These are phyloP conservation scores for Catocala sponsa DNA, from an alignment of 2,888 invertebrate species.

Conservation along the genomic window DNA sequence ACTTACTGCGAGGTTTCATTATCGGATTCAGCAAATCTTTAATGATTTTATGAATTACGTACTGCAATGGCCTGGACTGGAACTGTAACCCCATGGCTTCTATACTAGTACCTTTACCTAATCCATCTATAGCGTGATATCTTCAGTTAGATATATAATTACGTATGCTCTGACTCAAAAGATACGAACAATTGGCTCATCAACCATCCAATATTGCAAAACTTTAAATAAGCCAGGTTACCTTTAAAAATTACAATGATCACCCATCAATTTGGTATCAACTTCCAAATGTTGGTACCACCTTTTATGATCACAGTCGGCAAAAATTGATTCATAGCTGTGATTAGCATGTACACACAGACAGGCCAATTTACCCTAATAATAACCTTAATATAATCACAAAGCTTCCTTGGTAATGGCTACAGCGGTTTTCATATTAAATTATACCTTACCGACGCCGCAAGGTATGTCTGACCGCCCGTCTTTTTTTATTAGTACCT, in stretches of 20 bases:
- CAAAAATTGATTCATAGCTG: slow-evolving; percentile 42
- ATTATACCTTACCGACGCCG: slow-evolving; percentile 51
- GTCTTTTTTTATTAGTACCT: slow-evolving; percentile 56
- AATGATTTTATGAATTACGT: no score
- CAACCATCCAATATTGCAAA: no score
- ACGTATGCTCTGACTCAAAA: no score
- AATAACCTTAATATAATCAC: slow-evolving; percentile 54
- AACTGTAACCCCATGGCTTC: no score
- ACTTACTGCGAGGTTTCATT: no score
- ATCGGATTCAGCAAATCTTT: no score
- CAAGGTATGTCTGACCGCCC: slow-evolving; percentile 42
- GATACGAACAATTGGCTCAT: no score
- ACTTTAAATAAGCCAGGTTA: no score
- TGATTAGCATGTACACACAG: slow-evolving; percentile 44
- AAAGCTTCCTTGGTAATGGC: slow-evolving; percentile 46
- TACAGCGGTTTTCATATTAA: slow-evolving; percentile 50
- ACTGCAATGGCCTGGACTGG: no score
- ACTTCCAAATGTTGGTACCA: not conserved
- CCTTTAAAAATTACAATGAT: slow-evolving; percentile 1
- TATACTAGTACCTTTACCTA: no score
- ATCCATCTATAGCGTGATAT: no score
- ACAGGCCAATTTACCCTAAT: slow-evolving; percentile 51
- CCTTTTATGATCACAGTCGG: slow-evolving; percentile 22
- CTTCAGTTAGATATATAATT: no score
- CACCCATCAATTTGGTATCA: slow-evolving; percentile 1